These are phyloP conservation scores for Natator depressus DNA, from an alignment of 2,113 vertebrate genomes.

Conservation along the genomic window DNA sequence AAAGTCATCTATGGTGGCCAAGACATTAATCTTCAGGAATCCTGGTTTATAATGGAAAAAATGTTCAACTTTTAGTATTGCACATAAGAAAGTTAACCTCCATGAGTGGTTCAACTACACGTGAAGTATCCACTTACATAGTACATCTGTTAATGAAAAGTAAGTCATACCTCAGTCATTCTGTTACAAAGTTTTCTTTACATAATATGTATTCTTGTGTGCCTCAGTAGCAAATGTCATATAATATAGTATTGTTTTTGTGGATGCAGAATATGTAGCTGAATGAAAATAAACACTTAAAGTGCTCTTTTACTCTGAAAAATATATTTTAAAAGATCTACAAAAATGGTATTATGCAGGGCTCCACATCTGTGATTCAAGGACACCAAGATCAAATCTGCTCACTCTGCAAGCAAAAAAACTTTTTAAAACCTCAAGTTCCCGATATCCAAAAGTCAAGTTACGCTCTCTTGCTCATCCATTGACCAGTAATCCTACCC, in stretches of 20 bases:
- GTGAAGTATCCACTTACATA: background rate
- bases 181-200: background rate
- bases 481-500: background rate
- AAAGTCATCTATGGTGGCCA: background rate
- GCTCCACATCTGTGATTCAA: background rate
- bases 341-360: background rate
- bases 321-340: background rate
- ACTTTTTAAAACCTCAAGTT: background rate
- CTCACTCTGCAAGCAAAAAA: background rate
- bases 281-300: background rate
- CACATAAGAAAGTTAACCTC: rapidly evolving
- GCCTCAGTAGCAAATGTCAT: background rate
- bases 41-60: background rate
- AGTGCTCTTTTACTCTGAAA: background rate
- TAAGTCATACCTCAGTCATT: background rate
- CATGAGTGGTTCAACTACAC: background rate
- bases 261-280: background rate
- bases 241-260: background rate
- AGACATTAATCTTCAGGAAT: background rate
- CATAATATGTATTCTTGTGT: background rate
- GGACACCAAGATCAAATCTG: background rate
- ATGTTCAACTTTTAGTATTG: background rate
- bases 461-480: too few species aligned
- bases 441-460: too few species aligned
- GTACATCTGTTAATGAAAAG: background rate